A percentile compares a stretch with the other conserved stretches of the same genome.
Evolutionary conservation across 53 echinoderm and acorn worm genomes (phyloP).

Genomic region (Paracentrotus lividus): DNA sequence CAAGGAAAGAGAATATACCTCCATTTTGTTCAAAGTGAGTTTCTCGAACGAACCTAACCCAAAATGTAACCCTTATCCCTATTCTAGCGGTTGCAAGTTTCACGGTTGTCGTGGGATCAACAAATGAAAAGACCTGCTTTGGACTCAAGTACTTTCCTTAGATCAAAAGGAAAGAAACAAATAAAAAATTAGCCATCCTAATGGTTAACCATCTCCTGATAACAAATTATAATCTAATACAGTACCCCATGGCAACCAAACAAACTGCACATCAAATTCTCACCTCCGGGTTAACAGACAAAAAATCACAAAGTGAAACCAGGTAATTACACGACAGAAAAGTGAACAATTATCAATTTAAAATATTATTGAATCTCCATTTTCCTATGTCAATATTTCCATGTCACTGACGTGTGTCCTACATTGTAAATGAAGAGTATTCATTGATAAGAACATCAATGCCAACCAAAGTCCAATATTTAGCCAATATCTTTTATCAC

Average conservation of each 20-base stretch:
- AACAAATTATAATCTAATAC: background rate
- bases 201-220: background rate
- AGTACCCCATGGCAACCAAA: background rate
- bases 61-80: no score
- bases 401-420: background rate
- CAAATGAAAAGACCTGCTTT: no score
- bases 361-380: background rate
- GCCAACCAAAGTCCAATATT: conserved; percentile 33
- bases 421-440: background rate
- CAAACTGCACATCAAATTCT: background rate
- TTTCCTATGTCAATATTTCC: conserved; percentile 4
- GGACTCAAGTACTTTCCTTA: no score
- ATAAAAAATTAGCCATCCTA: background rate
- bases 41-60: no score
- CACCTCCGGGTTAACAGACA: background rate
- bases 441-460: background rate
- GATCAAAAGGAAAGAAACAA: background rate
- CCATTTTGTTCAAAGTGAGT: no score
- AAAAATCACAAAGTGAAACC: background rate
- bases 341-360: background rate
- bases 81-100: no score
- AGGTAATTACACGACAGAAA: background rate
- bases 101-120: no score
- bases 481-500: background rate
- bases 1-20: no score